Evolutionary conservation across 1,140 invertebrate genomes (phyloP).

Genomic region (Riptortus pedestris): DNA sequence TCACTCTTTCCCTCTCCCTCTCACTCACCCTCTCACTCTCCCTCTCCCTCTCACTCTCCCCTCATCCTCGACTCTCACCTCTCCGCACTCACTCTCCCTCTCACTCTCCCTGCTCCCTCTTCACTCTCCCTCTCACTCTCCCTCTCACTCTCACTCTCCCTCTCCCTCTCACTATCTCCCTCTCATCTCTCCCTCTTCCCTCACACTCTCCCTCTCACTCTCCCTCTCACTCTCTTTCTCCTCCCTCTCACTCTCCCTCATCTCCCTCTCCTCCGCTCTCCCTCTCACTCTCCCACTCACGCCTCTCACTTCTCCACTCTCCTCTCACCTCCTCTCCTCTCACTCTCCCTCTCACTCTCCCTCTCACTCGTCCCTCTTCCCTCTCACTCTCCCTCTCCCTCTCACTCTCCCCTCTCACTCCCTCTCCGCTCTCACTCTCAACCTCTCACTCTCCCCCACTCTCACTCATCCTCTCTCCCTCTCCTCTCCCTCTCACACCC

Average conservation of each 20-base stretch:
- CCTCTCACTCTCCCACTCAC: not conserved
- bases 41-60: not conserved
- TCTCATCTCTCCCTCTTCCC: not conserved
- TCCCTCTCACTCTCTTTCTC: not conserved
- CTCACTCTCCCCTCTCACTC: not conserved
- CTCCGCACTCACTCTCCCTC: not conserved
- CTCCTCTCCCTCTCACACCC: conserved; percentile 6
- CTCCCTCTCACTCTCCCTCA: not conserved
- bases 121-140: not conserved
- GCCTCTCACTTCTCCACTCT: not conserved
- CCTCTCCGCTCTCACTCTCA: not conserved
- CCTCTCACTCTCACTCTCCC: not conserved
- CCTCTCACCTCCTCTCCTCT: too few relatives aligned
- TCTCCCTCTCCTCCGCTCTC: not conserved
- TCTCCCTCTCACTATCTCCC: not conserved
- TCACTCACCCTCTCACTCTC: not conserved
- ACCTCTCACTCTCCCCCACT: not conserved
- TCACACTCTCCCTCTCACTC: conserved; percentile 1
- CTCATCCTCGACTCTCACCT: too few relatives aligned
- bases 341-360: not conserved
- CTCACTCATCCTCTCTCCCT: not conserved
- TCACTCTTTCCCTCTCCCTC: conserved; percentile 7
- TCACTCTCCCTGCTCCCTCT: not conserved
- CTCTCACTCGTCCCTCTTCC: not conserved
- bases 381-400: not conserved